Percentiles rank a stretch among this genome's conserved stretches.
Conservation (phyloP, 2,113 vertebrate genomes). For the Cepphus grylle region DNA sequence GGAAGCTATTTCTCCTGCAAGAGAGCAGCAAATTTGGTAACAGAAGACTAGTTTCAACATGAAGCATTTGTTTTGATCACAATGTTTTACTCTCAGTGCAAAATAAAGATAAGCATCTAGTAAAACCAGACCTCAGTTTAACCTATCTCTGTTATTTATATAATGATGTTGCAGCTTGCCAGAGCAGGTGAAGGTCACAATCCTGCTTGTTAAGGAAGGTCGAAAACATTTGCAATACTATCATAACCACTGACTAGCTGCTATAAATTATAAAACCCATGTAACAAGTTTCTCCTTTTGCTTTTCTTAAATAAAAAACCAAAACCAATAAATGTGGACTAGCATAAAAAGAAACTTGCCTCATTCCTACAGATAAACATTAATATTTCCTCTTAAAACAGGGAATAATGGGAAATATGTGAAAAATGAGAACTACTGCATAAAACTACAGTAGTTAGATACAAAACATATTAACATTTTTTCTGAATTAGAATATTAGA, state of each 20-base stretch:
- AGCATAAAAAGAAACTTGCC: background rate
- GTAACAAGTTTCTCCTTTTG: background rate
- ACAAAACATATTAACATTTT: background rate
- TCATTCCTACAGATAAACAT: background rate
- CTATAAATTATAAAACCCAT: background rate
- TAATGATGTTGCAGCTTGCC: background rate
- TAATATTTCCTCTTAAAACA: background rate
- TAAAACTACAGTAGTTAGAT: background rate
- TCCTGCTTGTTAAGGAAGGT: background rate
- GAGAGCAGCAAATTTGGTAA: background rate
- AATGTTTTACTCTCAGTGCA: background rate
- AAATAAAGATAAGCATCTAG: constrained; percentile 50
- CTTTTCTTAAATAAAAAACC: background rate
- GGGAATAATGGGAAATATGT: background rate
- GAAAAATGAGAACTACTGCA: background rate
- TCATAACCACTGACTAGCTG: background rate
- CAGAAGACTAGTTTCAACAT: constrained; percentile 20
- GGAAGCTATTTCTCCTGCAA: background rate
- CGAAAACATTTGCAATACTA: background rate
- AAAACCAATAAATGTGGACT: background rate
- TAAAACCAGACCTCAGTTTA: constrained; percentile 38
- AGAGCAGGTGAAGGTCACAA: constrained; percentile 12
- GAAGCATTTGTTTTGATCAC: constrained; percentile 33
- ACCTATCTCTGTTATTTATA: background rate
- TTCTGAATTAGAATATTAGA: background rate